Evolutionary conservation across 2,797 vertebrate genomes (phyloP), one percentile per base, ranked within the genome.

Genomic region (Australoheros facetus): DNA sequence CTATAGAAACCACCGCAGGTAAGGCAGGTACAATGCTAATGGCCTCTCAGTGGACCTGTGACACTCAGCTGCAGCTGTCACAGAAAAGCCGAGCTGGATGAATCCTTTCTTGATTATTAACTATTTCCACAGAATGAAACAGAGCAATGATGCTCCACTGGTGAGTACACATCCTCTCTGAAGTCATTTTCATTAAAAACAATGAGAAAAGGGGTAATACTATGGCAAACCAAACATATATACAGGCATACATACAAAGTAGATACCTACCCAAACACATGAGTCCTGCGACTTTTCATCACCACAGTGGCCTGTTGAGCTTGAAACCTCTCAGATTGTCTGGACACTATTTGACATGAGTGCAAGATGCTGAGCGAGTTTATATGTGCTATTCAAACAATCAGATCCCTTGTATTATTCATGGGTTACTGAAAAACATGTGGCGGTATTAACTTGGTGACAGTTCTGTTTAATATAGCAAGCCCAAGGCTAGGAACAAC

Each of bases 1-100:
- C 96, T 95, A 96, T 96, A 94, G 96, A 94, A 96, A 97, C 96
- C 21, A 34, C 64, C 88, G 73, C 83, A 87, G 83, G 80, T 89
- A 58, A 93, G 88, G 82, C 89, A 93, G 88, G 93, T 89, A 89
- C 87, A 90, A 95, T 86, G 90, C 90, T 96, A 94, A 95, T 93
- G 79, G 82, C 74, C 76, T 96, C 95, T 95, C 89, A 71, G 90
- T 88, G 95, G 95, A 92, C 85, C 72, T 12, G 70, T 55, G 78
- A 74, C 71, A 58, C 81, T 79, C 83, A 79, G 73, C 83, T 59
- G 75, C 39, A 60, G 45, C 55, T 23, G 79, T 85, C 80, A 73
- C 30, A 71, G 83, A 86, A 77, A 84, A 78, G 54, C 78, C 37
- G 71, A 58, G 28, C 32, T 2, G 21, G 10, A 56, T 58, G 7